Percentiles rank a stretch among this genome's conserved stretches.
Conservation (phyloP, 2,888 invertebrate genomes). For the Diarsia rubi region DNA sequence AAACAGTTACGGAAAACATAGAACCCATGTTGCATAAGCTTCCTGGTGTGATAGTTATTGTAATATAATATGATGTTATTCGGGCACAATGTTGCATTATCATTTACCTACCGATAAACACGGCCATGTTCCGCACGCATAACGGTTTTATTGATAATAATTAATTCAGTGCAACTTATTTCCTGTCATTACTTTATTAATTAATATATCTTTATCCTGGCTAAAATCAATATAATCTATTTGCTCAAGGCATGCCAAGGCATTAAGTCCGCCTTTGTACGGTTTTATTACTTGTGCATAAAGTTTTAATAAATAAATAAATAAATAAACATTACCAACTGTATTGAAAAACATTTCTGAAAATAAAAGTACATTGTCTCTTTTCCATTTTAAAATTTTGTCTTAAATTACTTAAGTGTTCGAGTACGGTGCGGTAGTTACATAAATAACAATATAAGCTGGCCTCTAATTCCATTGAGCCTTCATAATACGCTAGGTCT, state of each 20-base stretch:
- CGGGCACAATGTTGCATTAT: constrained; percentile 3
- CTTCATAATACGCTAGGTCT: neutral
- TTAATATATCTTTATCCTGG: neutral
- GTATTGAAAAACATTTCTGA: neutral
- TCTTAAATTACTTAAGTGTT: neutral
- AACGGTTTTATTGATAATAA: neutral
- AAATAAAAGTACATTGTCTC: neutral
- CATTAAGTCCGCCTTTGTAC: no score
- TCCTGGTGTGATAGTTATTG: neutral
- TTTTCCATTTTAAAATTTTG: neutral
- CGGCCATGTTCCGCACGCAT: neutral
- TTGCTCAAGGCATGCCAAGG: no score
- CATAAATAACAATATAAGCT: no score
- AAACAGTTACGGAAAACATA: neutral
- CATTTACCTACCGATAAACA: constrained; percentile 13
- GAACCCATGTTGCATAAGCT: neutral
- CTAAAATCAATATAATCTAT: neutral
- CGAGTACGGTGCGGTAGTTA: no score
- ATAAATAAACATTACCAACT: neutral
- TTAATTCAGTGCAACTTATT: neutral
- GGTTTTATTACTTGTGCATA: no score
- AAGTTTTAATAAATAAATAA: no score
- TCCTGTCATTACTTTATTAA: constrained; percentile 6
- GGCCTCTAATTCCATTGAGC: neutral
- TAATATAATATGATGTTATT: constrained; percentile 24